Base-by-base conservation (phyloP, 2,797 vertebrate species). In the Xiphophorus birchmanni region DNA sequence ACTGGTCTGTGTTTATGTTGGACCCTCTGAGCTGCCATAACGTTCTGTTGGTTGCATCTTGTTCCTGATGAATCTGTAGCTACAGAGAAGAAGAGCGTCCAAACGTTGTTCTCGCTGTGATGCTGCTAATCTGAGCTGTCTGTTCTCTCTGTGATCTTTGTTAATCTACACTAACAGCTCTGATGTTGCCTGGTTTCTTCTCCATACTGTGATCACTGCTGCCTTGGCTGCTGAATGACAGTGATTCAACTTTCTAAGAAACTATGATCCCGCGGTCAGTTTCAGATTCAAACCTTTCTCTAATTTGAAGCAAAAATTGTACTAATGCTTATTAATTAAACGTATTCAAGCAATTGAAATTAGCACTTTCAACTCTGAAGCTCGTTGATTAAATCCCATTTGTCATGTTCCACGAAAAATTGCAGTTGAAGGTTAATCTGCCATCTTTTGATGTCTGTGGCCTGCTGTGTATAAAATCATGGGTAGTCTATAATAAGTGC, bases 111-210 rank as follows among this genome's bases (percentile, higher is more conserved):
- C 74, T 80, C 0, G 21, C 44, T 82, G 7, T 83, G 71, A 87
- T 73, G 75, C 79, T 0, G 63, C 50, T 89, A 84, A 87, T 88
- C 77, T 73, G 56, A 90, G 47, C 60, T 52, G 80, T 81, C 84
- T 47, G 5, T 60, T 52, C 52, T 21, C 40, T 73, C 11, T 83
- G 56, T 85, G 82, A 86, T 88, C 69, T 84, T 11, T 81, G 81
- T 48, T 82, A 32, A 18, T 81, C 60, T 52, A 18, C 69, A 73
- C 77, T n/a, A 45, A 32, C 67, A n/a, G 77, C 83, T 86, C 74
- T 76, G 79, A 80, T 88, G 81, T 76, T 86, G 73, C 63, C 80
- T 47, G 77, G 18, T 75, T 74, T 79, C 48, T 52, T 26, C 79
- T 69, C 35, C 50, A 56, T 50, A 42, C 12, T 5, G 67, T 75